Conservation (phyloP, 2,888 invertebrate genomes). For the Dascillus cervinus region DNA sequence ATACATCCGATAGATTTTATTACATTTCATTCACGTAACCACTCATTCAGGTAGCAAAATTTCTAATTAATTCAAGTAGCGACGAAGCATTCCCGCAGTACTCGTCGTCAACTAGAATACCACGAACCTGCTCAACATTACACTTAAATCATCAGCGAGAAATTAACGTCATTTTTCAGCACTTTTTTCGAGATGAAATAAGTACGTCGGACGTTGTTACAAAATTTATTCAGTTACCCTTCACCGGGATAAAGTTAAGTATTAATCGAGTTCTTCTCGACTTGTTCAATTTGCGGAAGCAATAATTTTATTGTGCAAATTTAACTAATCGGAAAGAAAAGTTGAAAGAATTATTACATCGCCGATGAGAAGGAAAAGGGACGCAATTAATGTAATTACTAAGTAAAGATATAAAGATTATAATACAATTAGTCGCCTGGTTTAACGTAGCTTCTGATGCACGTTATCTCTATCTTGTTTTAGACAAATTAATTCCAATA, state of each 20-base stretch:
- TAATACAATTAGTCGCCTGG: constrained; percentile 29
- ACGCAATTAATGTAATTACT: constrained; percentile 28
- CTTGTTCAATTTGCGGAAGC: constrained; percentile 3
- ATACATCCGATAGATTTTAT: constrained; percentile 1
- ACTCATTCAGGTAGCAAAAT: too few relatives aligned
- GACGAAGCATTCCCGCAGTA: too few relatives aligned
- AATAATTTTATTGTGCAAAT: constrained; percentile 13
- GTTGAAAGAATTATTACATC: constrained; percentile 12
- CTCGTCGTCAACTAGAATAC: too few relatives aligned
- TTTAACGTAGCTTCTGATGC: constrained; percentile 21
- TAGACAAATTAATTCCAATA: constrained; percentile 20
- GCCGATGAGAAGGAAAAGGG: constrained; percentile 17
- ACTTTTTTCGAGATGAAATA: too few relatives aligned
- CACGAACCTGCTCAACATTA: too few relatives aligned
- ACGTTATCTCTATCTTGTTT: constrained; percentile 19
- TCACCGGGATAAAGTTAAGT: too few relatives aligned
- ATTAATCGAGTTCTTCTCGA: constrained; percentile 2
- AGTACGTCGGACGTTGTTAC: too few relatives aligned
- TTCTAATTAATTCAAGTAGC: too few relatives aligned
- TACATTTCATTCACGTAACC: constrained; percentile 10
- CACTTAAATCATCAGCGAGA: too few relatives aligned
- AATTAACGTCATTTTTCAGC: too few relatives aligned
- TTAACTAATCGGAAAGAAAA: constrained; percentile 17
- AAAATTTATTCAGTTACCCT: too few relatives aligned
- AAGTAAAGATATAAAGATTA: constrained; percentile 27